Conservation (phyloP, 2,113 vertebrate genomes). For the cat (Felis catus) region DNA sequence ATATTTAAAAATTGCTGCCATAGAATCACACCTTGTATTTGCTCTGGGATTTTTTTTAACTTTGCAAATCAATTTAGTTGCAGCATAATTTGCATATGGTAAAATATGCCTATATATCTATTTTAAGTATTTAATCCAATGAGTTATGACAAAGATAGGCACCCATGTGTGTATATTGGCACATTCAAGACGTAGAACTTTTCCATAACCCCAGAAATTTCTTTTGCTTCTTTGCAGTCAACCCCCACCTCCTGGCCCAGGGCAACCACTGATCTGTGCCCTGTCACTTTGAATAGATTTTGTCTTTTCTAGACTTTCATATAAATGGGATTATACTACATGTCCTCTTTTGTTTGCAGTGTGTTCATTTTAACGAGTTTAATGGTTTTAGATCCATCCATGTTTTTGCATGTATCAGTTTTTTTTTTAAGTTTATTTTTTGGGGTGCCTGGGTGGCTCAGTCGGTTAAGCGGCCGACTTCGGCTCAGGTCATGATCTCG, state of each 20-base stretch:
- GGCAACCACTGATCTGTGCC: background rate
- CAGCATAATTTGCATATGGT: background rate
- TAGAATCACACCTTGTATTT: background rate
- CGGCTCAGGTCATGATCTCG: too few species aligned
- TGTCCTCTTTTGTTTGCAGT: background rate
- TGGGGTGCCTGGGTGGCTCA: too few species aligned
- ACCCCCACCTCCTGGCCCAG: background rate
- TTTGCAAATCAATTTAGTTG: slow-evolving; percentile 2
- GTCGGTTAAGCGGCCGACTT: too few species aligned
- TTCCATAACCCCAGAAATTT: background rate
- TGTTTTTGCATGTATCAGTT: background rate
- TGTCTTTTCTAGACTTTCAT: background rate
- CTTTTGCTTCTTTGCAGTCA: background rate
- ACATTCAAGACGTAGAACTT: background rate
- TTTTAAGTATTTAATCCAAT: background rate
- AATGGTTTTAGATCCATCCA: background rate
- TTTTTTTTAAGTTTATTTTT: too few species aligned
- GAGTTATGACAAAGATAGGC: background rate
- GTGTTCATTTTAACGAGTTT: background rate
- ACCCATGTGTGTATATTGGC: background rate
- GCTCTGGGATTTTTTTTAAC: background rate
- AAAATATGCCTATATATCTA: background rate
- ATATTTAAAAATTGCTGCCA: background rate
- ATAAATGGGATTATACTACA: background rate
- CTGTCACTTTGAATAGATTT: background rate